phyloP scores from a whole-genome alignment of 2,113 vertebrate genomes.

The Mesocricetus auratus region DNA sequence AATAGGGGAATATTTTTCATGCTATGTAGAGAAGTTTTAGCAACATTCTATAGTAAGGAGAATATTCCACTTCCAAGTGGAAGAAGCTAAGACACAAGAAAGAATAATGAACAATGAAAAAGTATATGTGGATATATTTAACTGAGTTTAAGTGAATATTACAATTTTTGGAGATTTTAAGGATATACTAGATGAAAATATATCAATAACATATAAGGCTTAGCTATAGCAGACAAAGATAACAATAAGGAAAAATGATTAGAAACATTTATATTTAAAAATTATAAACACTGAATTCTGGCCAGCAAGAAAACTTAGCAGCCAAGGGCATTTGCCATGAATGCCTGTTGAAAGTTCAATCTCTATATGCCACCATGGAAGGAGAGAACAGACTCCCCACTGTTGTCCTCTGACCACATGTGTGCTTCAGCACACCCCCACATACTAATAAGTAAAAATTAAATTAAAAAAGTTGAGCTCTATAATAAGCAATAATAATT shows the following conservation, averaged over 20 bases:
- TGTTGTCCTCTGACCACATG: not conserved
- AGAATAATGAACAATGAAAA: slow-evolving; percentile 12
- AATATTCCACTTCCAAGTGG: not conserved
- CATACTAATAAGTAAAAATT: not conserved
- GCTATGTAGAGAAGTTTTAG: not conserved
- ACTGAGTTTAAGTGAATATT: slow-evolving; percentile 33
- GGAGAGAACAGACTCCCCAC: not conserved
- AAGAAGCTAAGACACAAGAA: slow-evolving; percentile 8
- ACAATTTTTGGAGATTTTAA: not conserved
- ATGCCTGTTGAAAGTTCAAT: not conserved
- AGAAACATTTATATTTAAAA: slow-evolving; percentile 31
- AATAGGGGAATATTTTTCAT: not conserved
- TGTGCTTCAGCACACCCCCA: not conserved
- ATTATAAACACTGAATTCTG: not conserved
- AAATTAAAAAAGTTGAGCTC: not conserved
- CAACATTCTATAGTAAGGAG: slow-evolving; percentile 4
- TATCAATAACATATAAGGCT: not conserved
- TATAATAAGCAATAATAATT: not conserved
- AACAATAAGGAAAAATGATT: not conserved
- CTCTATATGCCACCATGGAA: not conserved
- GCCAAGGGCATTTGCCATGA: not conserved
- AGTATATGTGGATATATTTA: slow-evolving; percentile 2
- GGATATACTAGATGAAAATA: slow-evolving; percentile 42
- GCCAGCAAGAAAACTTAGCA: not conserved
- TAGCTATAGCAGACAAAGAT: not conserved